These are phyloP conservation scores for Nesogale talazaci DNA, from an alignment of 2,113 vertebrate species.

Conservation along the genomic window DNA sequence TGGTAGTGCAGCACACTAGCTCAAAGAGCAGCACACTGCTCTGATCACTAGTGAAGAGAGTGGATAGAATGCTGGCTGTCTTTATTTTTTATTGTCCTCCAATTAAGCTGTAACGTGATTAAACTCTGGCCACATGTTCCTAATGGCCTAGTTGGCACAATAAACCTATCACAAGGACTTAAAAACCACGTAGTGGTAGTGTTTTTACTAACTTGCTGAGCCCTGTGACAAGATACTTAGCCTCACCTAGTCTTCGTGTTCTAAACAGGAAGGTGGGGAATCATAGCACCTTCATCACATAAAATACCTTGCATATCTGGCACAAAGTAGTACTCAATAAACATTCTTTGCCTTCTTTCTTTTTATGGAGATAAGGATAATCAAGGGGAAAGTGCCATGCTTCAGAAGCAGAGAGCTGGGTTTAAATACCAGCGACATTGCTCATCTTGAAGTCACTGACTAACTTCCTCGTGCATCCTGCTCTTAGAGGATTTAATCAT, in stretches of 20 bases:
- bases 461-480: not conserved
- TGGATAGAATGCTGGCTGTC: too few relatives aligned
- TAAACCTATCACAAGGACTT: not conserved
- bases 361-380: not conserved
- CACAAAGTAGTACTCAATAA: not conserved
- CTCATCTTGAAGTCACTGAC: not conserved
- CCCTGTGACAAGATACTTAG: not conserved
- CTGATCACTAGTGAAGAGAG: too few relatives aligned
- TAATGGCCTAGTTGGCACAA: too few relatives aligned
- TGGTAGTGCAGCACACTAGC: too few relatives aligned
- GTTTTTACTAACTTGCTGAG: not conserved
- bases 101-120: too few relatives aligned
- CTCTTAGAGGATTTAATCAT: not conserved
- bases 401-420: not conserved
- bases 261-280: constrained; percentile 13
- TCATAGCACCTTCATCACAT: not conserved
- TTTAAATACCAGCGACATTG: not conserved
- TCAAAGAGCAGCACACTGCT: too few relatives aligned
- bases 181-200: not conserved
- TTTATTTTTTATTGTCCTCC: too few relatives aligned
- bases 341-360: constrained; percentile 3
- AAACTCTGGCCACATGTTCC: too few relatives aligned
- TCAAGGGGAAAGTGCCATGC: not conserved
- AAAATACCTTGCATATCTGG: not conserved
- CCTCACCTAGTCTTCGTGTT: not conserved